phyloP scores from a whole-genome alignment of 2,113 vertebrate genomes.

The Oriolus oriolus region DNA sequence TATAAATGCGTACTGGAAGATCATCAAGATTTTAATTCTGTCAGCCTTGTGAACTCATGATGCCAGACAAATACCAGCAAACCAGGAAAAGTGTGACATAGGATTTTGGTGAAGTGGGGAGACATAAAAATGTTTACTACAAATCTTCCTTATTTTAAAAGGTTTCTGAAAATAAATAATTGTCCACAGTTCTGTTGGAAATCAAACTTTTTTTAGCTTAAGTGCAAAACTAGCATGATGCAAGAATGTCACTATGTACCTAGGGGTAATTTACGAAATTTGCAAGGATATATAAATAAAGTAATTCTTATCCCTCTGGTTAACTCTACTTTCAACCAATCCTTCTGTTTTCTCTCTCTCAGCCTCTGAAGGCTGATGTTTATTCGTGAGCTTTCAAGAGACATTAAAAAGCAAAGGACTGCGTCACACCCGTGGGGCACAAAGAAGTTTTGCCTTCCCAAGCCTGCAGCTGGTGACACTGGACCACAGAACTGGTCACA shows the following conservation, averaged over 20 bases:
- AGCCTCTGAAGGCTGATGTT: fast-evolving
- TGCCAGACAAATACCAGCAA: not conserved
- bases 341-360: not conserved
- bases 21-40: not conserved
- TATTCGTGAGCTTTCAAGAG: not conserved
- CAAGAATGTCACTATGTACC: not conserved
- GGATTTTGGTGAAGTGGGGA: not conserved
- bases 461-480: not conserved
- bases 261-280: not conserved
- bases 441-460: not conserved
- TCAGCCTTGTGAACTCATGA: not conserved
- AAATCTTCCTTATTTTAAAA: not conserved
- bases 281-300: not conserved
- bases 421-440: fast-evolving
- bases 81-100: not conserved
- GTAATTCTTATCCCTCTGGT: not conserved
- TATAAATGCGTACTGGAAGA: not conserved
- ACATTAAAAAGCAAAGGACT: not conserved
- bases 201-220: not conserved
- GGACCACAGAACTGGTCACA: not conserved
- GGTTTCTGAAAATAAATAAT: not conserved
- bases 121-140: not conserved
- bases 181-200: not conserved
- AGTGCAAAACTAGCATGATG: fast-evolving
- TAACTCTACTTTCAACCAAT: not conserved